Evolutionary conservation across 2,888 invertebrate species (phyloP).

Genomic region (Himalopsyche kuldschensis): DNA sequence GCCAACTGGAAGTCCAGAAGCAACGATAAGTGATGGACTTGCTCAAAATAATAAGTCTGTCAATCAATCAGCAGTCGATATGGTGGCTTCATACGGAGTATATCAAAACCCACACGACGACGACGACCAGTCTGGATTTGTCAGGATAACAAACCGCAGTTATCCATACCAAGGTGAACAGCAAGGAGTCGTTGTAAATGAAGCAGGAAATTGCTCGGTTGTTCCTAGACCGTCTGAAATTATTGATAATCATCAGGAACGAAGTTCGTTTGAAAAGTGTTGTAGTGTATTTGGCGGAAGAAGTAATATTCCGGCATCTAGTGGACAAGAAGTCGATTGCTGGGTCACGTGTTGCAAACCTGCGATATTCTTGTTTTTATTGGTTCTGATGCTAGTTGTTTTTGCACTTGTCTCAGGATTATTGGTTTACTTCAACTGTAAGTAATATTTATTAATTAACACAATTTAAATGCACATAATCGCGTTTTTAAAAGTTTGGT

Average conservation of each 20-base stretch:
- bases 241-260: constrained; percentile 43
- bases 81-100: constrained; percentile 60
- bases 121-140: constrained; percentile 55
- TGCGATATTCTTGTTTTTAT: constrained; percentile 56
- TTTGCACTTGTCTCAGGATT: constrained; percentile 62
- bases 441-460: constrained; percentile 44
- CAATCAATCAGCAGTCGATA: constrained; percentile 56
- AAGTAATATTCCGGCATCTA: constrained; percentile 43
- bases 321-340: constrained; percentile 57
- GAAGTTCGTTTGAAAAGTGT: constrained; percentile 48
- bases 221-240: constrained; percentile 42
- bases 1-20: constrained; percentile 46
- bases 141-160: constrained; percentile 52
- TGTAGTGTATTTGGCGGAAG: constrained; percentile 47
- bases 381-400: constrained; percentile 59
- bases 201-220: constrained; percentile 58
- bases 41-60: constrained; percentile 52
- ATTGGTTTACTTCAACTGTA: constrained; percentile 62
- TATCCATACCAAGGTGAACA: constrained; percentile 48
- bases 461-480: neutral
- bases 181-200: constrained; percentile 59
- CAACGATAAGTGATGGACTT: constrained; percentile 45
- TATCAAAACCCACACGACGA: constrained; percentile 55
- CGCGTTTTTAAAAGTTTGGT: neutral
- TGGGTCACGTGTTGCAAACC: constrained; percentile 61